Evolutionary conservation across 2,113 vertebrate genomes (phyloP), one percentile per base, ranked within the genome.

Genomic region (Ochotona curzoniae): DNA sequence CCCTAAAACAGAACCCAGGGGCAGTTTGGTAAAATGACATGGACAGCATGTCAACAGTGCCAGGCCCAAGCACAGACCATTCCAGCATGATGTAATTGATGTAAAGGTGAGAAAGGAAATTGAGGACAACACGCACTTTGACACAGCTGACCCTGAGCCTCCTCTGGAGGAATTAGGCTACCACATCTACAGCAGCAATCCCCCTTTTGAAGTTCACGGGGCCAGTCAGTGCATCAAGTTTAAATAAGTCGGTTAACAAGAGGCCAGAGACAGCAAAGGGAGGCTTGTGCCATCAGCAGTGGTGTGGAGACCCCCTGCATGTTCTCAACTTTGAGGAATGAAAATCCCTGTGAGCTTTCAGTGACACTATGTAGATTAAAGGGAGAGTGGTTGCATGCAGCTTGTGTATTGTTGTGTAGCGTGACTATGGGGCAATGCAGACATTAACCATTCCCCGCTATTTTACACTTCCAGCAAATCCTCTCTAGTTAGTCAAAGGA

Each of bases 81-180:
- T 71, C 26, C 26, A 57, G 47, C 21, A 51, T 73, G 38, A 44
- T 44, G 38, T 44, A 96, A 99, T 99, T 12, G 99, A 99, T 89
- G 98, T 99, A 32, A 98, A 98, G 80, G 99, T 99, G 96, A 99
- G 99, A 89, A 99, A 99, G 93, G 99, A 99, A 96, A 99, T 99
- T 0, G 99, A 99, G 94, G 99, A 99, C 38, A 99, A 99, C 0
- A 98, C 99, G 93, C 99, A 99, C 96, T 99, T 99, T 96, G 99
- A 99, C 96, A 99, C 99, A 91, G 99, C 99, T 49, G 99, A 99
- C 96, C 99, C 99, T 0, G 99, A 99, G 94, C 99, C 99, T 0
- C 98, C 99, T 0, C 89, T 99, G 98, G 99, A 99, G n/a, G 99
- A 99, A 1, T 87, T 99, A 32, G 99, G 99, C 94, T 97, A 99